Evolutionary conservation across 2,888 invertebrate species (phyloP), one percentile per base, ranked within the genome.

Genomic region (Ceriagrion tenellum): DNA sequence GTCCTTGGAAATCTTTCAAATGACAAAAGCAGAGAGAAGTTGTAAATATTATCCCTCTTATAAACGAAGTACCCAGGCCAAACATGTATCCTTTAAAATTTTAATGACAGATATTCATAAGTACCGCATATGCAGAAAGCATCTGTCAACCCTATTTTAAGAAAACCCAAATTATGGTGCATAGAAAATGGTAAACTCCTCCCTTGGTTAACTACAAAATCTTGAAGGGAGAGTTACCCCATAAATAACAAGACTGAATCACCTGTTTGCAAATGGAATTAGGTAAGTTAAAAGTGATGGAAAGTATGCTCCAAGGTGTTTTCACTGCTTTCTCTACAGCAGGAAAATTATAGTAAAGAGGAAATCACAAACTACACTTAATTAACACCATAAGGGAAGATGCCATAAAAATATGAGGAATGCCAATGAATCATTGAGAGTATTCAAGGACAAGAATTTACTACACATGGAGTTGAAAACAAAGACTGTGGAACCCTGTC

Each of bases 211-310:
- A n/a, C 81, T 30, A 81, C 12, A 81, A 35, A 69, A n/a, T 35
- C 12, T 16, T 0, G 35, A 13, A 35, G 69, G 81, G 81, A 30
- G 35, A 81, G 81, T 35, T 13, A 30, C 8, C 35, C 35, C 35
- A 81, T 35, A 13, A 30, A 30, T 30, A 18, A 81, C 81, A 30
- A 81, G 35, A 81, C 81, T 81, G 81, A 35, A 81, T 35, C 81
- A 81, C 69, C 69, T 69, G 69, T 81, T 81, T 81, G 81, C 81
- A 81, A 69, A 35, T 81, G 35, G 35, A 81, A 81, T 81, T 81
- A 16, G 3, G 13, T 81, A 12, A 16, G n/a, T 35, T 35, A 35
- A 35, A 35, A 30, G 13, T 35, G 30, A 81, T 35, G 81, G 81
- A 35, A 81, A 81, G 26, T 18, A 81, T 81, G 81, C 35, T 81